Base-by-base conservation (phyloP, 2,888 invertebrate species). In the Ceratothoa steindachneri region DNA sequence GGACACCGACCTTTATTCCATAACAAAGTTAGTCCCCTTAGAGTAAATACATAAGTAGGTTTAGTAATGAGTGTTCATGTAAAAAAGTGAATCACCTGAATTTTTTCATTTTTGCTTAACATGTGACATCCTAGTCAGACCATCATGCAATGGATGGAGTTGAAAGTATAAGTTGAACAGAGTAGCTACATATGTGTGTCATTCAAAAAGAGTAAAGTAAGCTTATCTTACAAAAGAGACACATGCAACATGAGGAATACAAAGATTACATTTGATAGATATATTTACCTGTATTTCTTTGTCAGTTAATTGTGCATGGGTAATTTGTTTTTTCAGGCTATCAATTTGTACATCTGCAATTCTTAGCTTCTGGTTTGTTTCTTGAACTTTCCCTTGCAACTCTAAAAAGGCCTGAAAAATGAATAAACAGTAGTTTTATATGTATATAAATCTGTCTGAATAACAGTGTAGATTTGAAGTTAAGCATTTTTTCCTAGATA, bases 341-440 rank as follows among this genome's bases (percentile, higher is more conserved):
- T 90, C 89, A 80, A 93, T 90, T 85, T 93, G 92, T 1, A 90
- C 84, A 83, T 93, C 92, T 5, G 93, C 89, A 73, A 92, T 84
- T 82, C 90, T 89, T 75, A 94, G 86, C 85, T 93, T 92, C 83
- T 92, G 91, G 80, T 88, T 88, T 0, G 93, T 92, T 82, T 91
- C 91, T 29, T 91, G 86, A 88, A 91, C 90, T 85, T 93, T 93
- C 12, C 89, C 87, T 83, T 93, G 93, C 71, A 94, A 86, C 82
- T 93, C 93, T 70, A 88, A 85, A 83, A 95, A 93, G 0, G 93
- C 93, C 88, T 88, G 80, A 22, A 83, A 80, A n/a, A 51, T 2
- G 19, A n/a, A 51, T 51, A 51, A n/a, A 51, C 19, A 51, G n/a
- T 51, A 51, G 15, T n/a, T 51, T n/a, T 51, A 51, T 51, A 51